A percentile compares a stretch with the other conserved stretches of the same genome.
phyloP scores from a whole-genome alignment of 2,888 invertebrate genomes.

The Tetramorium bicarinatum region DNA sequence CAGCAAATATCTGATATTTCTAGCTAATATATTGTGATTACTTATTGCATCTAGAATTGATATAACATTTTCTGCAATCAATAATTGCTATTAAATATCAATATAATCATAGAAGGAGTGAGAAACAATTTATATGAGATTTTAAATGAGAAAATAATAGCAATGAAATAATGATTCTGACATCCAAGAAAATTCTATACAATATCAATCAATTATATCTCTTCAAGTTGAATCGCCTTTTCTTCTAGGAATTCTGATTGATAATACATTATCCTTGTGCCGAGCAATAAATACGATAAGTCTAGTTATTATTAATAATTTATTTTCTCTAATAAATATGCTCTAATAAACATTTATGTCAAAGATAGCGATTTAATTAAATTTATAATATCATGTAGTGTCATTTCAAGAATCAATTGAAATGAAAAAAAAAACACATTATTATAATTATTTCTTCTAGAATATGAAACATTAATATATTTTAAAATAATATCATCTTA shows the following conservation, averaged over 20 bases:
- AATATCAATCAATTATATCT: not conserved
- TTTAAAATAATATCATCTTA: not conserved
- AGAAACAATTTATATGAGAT: not conserved
- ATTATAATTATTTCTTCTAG: not conserved
- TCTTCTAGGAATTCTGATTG: not conserved
- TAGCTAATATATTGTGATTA: not conserved
- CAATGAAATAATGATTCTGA: not conserved
- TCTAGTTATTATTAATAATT: slow-evolving; percentile 3
- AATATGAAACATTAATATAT: not conserved
- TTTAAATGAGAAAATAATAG: slow-evolving; percentile 2
- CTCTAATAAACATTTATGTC: not conserved
- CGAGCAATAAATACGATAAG: not conserved
- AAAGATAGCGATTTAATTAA: not conserved
- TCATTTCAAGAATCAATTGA: not conserved
- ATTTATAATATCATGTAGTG: not conserved
- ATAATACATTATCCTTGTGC: not conserved
- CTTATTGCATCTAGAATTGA: not conserved
- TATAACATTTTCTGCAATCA: not conserved
- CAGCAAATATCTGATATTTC: not conserved
- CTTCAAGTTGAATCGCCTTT: slow-evolving; percentile 1
- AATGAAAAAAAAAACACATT: not conserved
- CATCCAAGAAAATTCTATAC: not conserved
- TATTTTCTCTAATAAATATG: not conserved
- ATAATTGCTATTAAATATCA: slow-evolving; percentile 13
- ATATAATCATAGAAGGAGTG: not conserved